A percentile compares a stretch with the other conserved stretches of the same genome.
Conservation (phyloP, 2,113 vertebrate species). For the Pimephales promelas region DNA sequence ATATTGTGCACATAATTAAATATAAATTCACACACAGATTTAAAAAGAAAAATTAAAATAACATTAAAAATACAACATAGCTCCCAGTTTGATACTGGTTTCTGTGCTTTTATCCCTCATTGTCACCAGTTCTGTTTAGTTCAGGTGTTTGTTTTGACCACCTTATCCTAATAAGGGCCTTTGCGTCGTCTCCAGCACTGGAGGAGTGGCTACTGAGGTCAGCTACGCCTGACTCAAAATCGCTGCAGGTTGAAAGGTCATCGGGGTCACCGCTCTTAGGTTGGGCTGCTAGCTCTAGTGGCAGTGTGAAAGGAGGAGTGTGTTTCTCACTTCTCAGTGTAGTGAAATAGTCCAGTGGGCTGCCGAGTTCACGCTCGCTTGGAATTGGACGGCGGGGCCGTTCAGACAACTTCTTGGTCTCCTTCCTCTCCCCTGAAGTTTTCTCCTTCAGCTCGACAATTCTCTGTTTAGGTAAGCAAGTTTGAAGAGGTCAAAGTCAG, state of each 20-base stretch:
- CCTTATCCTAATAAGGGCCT: constrained; percentile 81
- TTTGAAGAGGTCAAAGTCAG: not conserved
- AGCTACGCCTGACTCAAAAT: constrained; percentile 91
- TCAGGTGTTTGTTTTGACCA: constrained; percentile 75
- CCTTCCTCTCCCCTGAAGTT: constrained; percentile 59
- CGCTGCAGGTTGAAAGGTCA: constrained; percentile 85
- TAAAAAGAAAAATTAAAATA: not conserved
- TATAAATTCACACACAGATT: constrained; percentile 22
- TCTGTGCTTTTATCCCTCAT: constrained; percentile 9
- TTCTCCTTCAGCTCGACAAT: constrained; percentile 64
- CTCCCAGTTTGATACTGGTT: not conserved
- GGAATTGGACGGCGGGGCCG: constrained; percentile 57
- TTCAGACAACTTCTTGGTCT: constrained; percentile 45
- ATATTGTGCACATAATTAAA: constrained; percentile 29
- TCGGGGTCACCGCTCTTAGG: constrained; percentile 82
- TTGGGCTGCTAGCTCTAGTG: constrained; percentile 76
- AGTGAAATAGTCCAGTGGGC: constrained; percentile 76
- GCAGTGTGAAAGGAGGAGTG: constrained; percentile 74
- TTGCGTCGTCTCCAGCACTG: constrained; percentile 81
- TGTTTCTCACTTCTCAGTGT: constrained; percentile 74
- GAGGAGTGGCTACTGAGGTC: constrained; percentile 90
- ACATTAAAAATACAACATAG: constrained; percentile 15
- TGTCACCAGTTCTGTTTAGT: not conserved
- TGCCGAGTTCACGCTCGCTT: constrained; percentile 64
- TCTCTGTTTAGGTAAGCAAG: constrained; percentile 62